Evolutionary conservation across 2,113 vertebrate genomes (phyloP), one percentile per base, ranked within the genome.

Genomic region (Mellivora capensis): DNA sequence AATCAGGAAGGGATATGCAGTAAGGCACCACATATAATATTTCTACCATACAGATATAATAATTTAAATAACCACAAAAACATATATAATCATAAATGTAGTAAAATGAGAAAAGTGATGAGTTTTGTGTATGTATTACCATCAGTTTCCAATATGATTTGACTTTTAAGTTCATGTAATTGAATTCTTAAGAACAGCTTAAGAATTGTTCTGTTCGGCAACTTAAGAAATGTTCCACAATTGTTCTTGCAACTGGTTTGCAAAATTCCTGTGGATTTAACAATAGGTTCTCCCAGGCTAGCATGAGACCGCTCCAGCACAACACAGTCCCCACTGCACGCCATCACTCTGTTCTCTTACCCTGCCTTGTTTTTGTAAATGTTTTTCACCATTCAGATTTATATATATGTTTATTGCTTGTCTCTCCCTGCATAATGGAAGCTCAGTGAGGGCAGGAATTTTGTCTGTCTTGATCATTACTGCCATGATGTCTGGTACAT

Each of bases 131-230:
- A 59, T 12, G 5, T 3, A 42, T 82, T 81, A 39, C 14, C 14
- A 59, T 47, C 77, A 83, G 20, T 64, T 90, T 90, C 57, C 79
- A 95, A 95, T 83, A 27, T 34, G n/a, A 74, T 57, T 95, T 52
- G 6, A 91, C n/a, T 71, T 91, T 97, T 90, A 96, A 85, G 72
- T 71, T 59, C 80, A 42, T 34, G 3, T 88, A 42, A 79, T 77
- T 94, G 90, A 69, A 54, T n/a, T 85, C 52, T 72, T 87, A 76
- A 54, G 47, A 77, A 93, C 37, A 14, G 11, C 20, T 90, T 54
- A 54, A 54, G 52, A 54, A 54, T 54, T 18, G 52, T 54, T 54
- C 52, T 52, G 52, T 54, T 54, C 52, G 52, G 17, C 52, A 54
- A 54, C 52, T 54, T 6, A 54, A 54, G 52, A 18, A 54, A 54